A percentile compares a stretch with the other conserved stretches of the same genome.
Conservation (phyloP, 2,797 vertebrate species). For the Cuniculus paca region DNA sequence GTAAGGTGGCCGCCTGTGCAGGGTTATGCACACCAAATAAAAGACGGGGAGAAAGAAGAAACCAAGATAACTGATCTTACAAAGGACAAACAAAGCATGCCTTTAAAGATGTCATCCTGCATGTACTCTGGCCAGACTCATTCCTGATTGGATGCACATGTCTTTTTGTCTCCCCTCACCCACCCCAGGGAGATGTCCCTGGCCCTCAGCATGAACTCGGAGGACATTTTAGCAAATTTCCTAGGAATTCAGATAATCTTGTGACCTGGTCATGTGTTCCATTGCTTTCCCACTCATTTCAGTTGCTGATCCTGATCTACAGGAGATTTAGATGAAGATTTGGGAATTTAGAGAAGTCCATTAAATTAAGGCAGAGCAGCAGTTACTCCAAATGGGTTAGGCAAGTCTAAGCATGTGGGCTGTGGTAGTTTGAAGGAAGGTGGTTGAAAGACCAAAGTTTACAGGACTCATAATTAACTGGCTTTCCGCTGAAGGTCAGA, state of each 20-base stretch:
- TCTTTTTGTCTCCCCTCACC: not conserved
- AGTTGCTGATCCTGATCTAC: not conserved
- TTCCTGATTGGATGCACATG: not conserved
- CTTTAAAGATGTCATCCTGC: not conserved
- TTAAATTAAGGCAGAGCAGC: constrained; percentile 51
- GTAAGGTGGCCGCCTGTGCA: not conserved
- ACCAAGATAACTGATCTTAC: not conserved
- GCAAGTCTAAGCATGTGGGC: constrained; percentile 73
- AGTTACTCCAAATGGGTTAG: constrained; percentile 1
- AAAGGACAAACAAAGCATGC: not conserved
- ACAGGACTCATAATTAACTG: constrained; percentile 80
- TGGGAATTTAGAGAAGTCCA: constrained; percentile 27
- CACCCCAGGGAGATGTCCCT: not conserved
- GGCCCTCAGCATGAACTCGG: not conserved
- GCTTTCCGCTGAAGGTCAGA: constrained; percentile 76
- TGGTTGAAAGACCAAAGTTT: constrained; percentile 78
- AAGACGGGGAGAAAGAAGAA: not conserved
- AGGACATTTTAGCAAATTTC: constrained; percentile 34
- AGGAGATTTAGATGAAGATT: constrained; percentile 23
- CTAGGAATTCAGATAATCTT: constrained; percentile 31
- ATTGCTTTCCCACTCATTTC: constrained; percentile 46
- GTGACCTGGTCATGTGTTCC: not conserved
- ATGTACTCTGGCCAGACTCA: not conserved
- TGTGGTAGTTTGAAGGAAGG: constrained; percentile 72
- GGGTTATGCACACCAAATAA: not conserved